Evolutionary conservation across 2,888 invertebrate genomes (phyloP).

Genomic region (Cerceris rybyensis): DNA sequence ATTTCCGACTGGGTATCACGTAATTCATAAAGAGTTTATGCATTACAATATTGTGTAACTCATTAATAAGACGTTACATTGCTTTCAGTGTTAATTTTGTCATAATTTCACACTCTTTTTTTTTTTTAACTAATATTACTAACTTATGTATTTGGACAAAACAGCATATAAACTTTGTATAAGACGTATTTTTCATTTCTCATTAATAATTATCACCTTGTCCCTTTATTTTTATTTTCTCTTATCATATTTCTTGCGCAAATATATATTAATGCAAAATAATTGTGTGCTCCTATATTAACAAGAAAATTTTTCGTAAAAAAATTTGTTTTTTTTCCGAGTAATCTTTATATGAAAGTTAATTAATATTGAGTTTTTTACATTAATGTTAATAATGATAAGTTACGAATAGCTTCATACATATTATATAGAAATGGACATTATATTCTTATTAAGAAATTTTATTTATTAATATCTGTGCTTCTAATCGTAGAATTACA

Average conservation of each 20-base stretch:
- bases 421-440: slow-evolving; percentile 59
- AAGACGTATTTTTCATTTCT: neutral
- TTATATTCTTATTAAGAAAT: neutral
- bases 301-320: slow-evolving; percentile 30
- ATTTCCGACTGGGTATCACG: slow-evolving; percentile 37
- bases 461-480: neutral
- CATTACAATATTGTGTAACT: slow-evolving; percentile 9
- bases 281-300: slow-evolving; percentile 39
- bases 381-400: neutral
- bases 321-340: slow-evolving; percentile 14
- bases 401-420: slow-evolving; percentile 7
- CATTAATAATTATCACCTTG: neutral
- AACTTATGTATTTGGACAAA: neutral
- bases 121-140: neutral
- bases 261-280: slow-evolving; percentile 12
- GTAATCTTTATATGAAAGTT: slow-evolving; percentile 8
- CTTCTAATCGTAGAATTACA: neutral
- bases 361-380: neutral
- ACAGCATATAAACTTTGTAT: neutral
- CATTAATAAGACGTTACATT: slow-evolving; percentile 8
- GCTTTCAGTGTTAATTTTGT: neutral
- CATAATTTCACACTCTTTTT: neutral
- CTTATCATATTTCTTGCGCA: slow-evolving; percentile 1
- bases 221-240: slow-evolving; percentile 2
- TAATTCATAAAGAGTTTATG: slow-evolving; percentile 31